These are phyloP conservation scores for Pangasianodon hypophthalmus DNA, from an alignment of 2,113 vertebrate genomes.

Conservation along the genomic window DNA sequence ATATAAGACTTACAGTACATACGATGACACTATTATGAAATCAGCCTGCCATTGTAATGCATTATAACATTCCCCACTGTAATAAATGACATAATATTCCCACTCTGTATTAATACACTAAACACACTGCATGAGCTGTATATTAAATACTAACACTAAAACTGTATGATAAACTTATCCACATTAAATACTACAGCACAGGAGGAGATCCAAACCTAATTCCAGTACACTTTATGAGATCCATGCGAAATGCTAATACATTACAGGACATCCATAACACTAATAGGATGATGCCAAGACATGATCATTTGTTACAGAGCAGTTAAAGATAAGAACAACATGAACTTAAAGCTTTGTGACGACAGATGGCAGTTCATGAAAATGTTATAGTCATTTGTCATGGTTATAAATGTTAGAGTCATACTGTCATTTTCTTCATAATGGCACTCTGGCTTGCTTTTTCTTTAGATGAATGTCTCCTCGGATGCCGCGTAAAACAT, in stretches of 20 bases:
- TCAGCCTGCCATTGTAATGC: background rate
- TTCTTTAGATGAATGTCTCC: background rate
- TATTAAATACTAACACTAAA: background rate
- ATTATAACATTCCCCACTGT: background rate
- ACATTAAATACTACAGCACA: background rate
- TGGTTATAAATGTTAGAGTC: background rate
- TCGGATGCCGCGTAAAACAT: background rate
- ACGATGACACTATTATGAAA: background rate
- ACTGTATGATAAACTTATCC: background rate
- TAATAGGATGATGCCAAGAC: background rate
- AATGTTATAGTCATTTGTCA: conserved; percentile 32
- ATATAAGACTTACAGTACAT: background rate
- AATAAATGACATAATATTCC: background rate
- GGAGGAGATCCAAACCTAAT: background rate
- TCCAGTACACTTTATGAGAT: background rate
- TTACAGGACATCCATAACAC: background rate
- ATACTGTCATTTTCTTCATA: conserved; percentile 14
- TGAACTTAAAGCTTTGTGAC: background rate
- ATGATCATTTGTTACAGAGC: background rate
- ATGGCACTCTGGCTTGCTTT: background rate
- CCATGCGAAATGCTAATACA: conserved; percentile 5
- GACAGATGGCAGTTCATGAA: conserved; percentile 16
- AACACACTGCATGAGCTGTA: background rate
- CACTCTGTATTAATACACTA: background rate
- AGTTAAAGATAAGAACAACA: conserved; percentile 28